Evolutionary conservation across 2,797 vertebrate genomes (phyloP).

Genomic region (Cephalopachus bancanus): DNA sequence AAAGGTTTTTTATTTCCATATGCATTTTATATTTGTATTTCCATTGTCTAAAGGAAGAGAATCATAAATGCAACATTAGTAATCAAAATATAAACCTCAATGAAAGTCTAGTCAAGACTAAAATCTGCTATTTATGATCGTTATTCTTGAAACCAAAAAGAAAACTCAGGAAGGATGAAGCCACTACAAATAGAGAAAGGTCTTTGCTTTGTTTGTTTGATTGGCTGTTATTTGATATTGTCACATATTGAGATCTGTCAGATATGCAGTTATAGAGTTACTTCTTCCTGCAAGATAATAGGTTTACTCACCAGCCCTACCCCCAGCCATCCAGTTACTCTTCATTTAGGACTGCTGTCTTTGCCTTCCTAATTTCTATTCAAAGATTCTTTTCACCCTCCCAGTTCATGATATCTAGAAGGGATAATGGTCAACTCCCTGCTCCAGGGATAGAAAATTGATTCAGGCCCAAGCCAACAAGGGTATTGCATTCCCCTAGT

Average conservation of each 20-base stretch:
- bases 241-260: neutral
- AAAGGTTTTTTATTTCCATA: neutral
- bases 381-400: neutral
- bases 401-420: neutral
- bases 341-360: neutral
- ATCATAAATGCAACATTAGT: neutral
- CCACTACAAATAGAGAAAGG: neutral
- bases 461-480: neutral
- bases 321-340: neutral
- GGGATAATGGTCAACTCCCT: neutral
- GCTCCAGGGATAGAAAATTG: neutral
- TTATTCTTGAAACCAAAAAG: slow-evolving; percentile 24
- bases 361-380: neutral
- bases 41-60: slow-evolving; percentile 6
- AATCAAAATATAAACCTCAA: neutral
- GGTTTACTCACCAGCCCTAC: neutral
- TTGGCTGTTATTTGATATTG: neutral
- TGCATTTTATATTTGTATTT: neutral
- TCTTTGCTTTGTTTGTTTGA: neutral
- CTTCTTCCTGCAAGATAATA: neutral
- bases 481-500: neutral
- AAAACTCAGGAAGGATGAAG: neutral
- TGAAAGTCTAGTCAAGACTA: neutral
- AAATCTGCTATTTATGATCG: neutral
- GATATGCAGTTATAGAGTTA: neutral